Conservation (phyloP, 2,888 invertebrate genomes). For the Ectemnius lituratus region DNA sequence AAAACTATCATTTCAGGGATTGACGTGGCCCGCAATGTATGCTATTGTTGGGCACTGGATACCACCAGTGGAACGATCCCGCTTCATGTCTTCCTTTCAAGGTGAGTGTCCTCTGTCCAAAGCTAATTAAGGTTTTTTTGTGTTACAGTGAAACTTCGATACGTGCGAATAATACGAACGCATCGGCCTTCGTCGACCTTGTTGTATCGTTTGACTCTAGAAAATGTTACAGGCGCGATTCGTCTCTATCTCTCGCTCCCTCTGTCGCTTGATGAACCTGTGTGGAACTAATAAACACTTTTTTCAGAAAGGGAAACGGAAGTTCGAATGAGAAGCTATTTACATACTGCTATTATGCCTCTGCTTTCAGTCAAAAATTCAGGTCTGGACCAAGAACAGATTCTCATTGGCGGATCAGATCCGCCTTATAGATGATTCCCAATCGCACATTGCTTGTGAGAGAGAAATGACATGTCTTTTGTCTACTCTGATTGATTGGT, state of each 20-base stretch:
- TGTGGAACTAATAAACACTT: constrained; percentile 66
- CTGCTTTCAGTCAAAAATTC: constrained; percentile 59
- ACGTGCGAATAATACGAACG: constrained; percentile 57
- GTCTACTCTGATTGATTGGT: constrained; percentile 59
- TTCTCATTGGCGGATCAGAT: constrained; percentile 28
- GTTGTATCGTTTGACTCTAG: neutral
- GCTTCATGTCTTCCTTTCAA: constrained; percentile 88
- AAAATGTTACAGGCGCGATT: neutral
- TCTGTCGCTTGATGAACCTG: constrained; percentile 14
- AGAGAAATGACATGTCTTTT: constrained; percentile 38
- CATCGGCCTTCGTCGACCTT: neutral
- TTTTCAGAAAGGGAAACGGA: constrained; percentile 69
- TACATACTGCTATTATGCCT: constrained; percentile 25
- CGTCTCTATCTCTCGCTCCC: neutral
- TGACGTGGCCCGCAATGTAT: constrained; percentile 89
- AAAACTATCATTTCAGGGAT: constrained; percentile 77
- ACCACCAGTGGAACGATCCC: constrained; percentile 84
- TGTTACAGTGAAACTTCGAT: constrained; percentile 76
- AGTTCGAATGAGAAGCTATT: constrained; percentile 52
- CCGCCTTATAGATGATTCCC: constrained; percentile 7
- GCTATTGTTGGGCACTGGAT: constrained; percentile 87
- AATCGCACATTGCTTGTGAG: neutral
- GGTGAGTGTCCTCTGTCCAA: constrained; percentile 73
- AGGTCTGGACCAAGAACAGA: constrained; percentile 42
- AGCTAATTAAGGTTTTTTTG: constrained; percentile 61